Base-by-base conservation (phyloP, 2,888 invertebrate species). In the Acrobasis consociella region DNA sequence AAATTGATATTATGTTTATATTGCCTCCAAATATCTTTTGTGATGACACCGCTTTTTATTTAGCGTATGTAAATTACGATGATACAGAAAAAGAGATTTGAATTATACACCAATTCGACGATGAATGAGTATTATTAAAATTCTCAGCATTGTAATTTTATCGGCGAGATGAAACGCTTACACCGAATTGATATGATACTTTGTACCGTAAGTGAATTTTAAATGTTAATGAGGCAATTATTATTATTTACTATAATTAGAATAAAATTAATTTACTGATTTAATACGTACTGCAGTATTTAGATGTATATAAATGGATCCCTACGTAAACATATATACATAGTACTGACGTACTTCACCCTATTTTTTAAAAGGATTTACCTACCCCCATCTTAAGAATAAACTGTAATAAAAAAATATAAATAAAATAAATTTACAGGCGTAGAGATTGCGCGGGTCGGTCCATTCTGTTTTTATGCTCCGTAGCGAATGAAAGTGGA, bases 1-100 rank as follows among this genome's bases (percentile, higher is more conserved):
- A 91, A 91, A 91, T 92, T 92, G 92, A 91, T 92, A 91, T 91
- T 91, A 91, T 92, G 91, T 91, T 92, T 91, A 92, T 91, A 92
- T 91, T 92, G 91, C 90, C 87, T 90, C 91, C 91, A 91, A 91
- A 92, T 89, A 89, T 91, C 87, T 91, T 92, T 91, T 92, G 92
- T 92, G 91, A 92, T 91, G 91, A 91, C 91, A 92, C 92, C 91
- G 91, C 92, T 90, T 91, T 91, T 91, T 91, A 92, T 91, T 92
- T 89, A 90, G 87, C 89, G 84, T 91, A 91, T 91, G 91, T 91
- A 91, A 91, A 91, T 91, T 91, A 89, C 87, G 82, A 82, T 83
- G 86, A 88, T 91, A 89, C 87, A 88, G 87, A 90, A 85, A 86
- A 89, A 88, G 85, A 87, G 85, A 87, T 89, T 89, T 88, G 88